Percentiles rank a stretch among this genome's conserved stretches.
These are phyloP conservation scores for Mythimna lalbum DNA, from an alignment of 2,888 invertebrate genomes.

Conservation along the genomic window DNA sequence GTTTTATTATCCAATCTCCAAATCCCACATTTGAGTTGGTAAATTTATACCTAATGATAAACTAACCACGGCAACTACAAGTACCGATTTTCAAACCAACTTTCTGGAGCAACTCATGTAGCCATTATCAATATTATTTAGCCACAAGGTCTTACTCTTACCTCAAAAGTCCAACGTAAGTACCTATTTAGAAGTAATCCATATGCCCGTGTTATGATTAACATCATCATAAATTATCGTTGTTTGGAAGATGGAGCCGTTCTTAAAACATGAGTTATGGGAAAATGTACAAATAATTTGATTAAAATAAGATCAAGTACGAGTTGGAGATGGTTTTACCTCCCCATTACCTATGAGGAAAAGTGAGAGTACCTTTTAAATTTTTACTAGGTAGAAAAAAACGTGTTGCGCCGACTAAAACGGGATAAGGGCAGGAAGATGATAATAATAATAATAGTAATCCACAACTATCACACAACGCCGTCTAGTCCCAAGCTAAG, in stretches of 20 bases:
- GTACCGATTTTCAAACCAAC: too few species aligned
- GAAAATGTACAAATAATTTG: background rate
- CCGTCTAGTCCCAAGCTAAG: too few species aligned
- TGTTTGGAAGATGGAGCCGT: slow-evolving; percentile 12
- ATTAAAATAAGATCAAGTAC: slow-evolving; percentile 3
- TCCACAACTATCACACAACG: too few species aligned
- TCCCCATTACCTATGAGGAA: background rate
- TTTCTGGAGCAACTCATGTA: background rate
- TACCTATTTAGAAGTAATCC: slow-evolving; percentile 1
- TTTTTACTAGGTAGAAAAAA: too few species aligned
- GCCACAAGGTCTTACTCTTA: background rate
- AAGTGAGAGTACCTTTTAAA: too few species aligned
- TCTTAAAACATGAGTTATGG: slow-evolving; percentile 2
- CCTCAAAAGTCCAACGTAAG: background rate
- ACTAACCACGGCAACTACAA: too few species aligned
- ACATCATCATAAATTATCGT: slow-evolving; percentile 11
- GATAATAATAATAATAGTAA: too few species aligned
- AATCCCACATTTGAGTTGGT: too few species aligned
- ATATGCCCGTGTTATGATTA: background rate
- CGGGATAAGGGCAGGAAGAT: too few species aligned
- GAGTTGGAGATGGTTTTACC: background rate
- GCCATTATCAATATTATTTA: background rate
- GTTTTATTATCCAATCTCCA: too few species aligned
- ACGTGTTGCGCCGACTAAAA: too few species aligned
- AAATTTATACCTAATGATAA: too few species aligned